Conservation (phyloP, 2,113 vertebrate genomes). For the Pyrgilauda ruficollis region DNA sequence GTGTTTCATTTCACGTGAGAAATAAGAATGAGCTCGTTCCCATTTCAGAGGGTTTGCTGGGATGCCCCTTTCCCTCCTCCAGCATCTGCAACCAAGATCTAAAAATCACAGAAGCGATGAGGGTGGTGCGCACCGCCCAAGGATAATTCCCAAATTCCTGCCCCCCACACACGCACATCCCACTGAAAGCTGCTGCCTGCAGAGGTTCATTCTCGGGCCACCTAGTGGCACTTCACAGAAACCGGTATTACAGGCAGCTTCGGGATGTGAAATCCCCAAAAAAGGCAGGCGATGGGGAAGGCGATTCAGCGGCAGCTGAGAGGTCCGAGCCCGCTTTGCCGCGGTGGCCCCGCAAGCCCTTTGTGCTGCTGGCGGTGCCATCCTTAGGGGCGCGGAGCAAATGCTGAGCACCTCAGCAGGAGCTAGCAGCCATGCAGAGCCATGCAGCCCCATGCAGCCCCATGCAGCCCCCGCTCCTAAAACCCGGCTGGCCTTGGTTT, state of each 20-base stretch:
- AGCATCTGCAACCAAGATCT: slow-evolving; percentile 37
- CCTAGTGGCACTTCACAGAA: slow-evolving; percentile 20
- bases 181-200: neutral
- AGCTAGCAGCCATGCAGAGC: neutral
- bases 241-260: neutral
- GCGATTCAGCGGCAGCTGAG: neutral
- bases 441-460: fast-evolving
- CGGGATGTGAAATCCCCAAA: fast-evolving
- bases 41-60: slow-evolving; percentile 6
- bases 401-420: fast-evolving
- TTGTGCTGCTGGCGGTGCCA: neutral
- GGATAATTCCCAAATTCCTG: slow-evolving; percentile 18
- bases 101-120: neutral
- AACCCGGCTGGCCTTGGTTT: neutral
- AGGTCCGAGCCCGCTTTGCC: fast-evolving
- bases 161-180: neutral
- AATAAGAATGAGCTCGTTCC: neutral
- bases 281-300: neutral
- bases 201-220: neutral
- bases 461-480: fast-evolving
- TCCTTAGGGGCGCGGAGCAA: neutral
- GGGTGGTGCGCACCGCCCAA: slow-evolving; percentile 44
- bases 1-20: slow-evolving; percentile 34
- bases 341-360: neutral
- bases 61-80: slow-evolving; percentile 32